phyloP scores from a whole-genome alignment of 2,888 invertebrate genomes.

The Tenthredo amoena region DNA sequence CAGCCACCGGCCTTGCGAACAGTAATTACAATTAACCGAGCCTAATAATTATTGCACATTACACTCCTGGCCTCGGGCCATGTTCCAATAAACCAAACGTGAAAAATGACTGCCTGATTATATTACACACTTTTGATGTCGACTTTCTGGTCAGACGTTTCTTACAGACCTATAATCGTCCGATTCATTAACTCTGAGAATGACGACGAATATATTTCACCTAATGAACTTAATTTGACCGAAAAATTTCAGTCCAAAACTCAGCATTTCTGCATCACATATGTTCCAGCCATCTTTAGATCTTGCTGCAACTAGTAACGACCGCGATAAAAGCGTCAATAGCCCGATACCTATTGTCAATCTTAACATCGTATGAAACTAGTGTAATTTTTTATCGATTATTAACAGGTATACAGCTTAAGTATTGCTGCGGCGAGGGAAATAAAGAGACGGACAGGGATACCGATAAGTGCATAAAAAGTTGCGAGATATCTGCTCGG shows the following conservation, averaged over 20 bases:
- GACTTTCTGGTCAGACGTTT: background rate
- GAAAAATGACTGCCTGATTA: slow-evolving; percentile 45
- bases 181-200: slow-evolving; percentile 4
- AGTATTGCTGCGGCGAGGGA: slow-evolving; percentile 20
- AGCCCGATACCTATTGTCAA: background rate
- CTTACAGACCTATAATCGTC: background rate
- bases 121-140: slow-evolving; percentile 38
- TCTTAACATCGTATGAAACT: background rate
- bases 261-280: background rate
- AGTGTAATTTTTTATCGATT: background rate
- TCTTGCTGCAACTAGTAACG: background rate
- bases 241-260: background rate
- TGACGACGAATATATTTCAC: background rate
- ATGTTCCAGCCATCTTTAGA: background rate
- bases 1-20: slow-evolving; percentile 55
- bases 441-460: background rate
- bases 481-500: slow-evolving; percentile 47
- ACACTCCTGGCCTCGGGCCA: slow-evolving; percentile 55
- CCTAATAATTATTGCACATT: slow-evolving; percentile 58
- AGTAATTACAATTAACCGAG: slow-evolving; percentile 59
- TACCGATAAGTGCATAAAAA: slow-evolving; percentile 20
- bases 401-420: background rate
- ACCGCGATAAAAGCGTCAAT: background rate
- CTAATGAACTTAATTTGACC: background rate
- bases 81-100: slow-evolving; percentile 52